phyloP scores from a whole-genome alignment of 2,888 invertebrate species.

The Cephonodes hylas region DNA sequence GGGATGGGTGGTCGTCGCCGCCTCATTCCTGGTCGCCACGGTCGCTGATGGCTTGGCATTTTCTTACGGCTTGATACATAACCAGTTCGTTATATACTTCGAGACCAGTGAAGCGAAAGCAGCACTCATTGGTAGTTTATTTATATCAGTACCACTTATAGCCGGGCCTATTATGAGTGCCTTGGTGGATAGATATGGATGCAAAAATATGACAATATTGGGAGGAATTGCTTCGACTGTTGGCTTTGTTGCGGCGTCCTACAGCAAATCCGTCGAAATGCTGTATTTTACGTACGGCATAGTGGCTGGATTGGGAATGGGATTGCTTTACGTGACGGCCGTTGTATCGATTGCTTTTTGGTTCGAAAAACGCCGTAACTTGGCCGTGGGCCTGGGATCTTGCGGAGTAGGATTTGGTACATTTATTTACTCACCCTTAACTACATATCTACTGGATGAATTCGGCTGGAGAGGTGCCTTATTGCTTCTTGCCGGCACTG shows the following conservation, averaged over 20 bases:
- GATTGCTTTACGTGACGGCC: conserved; percentile 92
- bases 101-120: conserved; percentile 90
- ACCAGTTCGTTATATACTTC: conserved; percentile 89
- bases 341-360: conserved; percentile 96
- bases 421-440: conserved; percentile 92
- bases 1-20: conserved; percentile 95
- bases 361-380: conserved; percentile 92
- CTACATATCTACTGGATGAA: conserved; percentile 86
- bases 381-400: conserved; percentile 93
- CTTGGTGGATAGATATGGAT: conserved; percentile 92
- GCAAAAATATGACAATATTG: conserved; percentile 87
- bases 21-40: conserved; percentile 91
- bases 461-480: conserved; percentile 92
- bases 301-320: conserved; percentile 91
- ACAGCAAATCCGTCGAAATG: conserved; percentile 86
- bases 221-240: conserved; percentile 86
- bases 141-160: conserved; percentile 93
- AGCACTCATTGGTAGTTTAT: conserved; percentile 93
- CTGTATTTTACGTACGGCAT: conserved; percentile 92
- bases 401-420: conserved; percentile 95
- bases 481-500: conserved; percentile 89
- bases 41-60: conserved; percentile 96
- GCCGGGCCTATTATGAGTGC: conserved; percentile 92
- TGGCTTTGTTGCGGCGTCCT: conserved; percentile 89
- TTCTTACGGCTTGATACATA: conserved; percentile 93